Percentiles rank a stretch among this genome's conserved stretches.
phyloP scores from a whole-genome alignment of 1,140 invertebrate species.

The Augochlora pura region DNA sequence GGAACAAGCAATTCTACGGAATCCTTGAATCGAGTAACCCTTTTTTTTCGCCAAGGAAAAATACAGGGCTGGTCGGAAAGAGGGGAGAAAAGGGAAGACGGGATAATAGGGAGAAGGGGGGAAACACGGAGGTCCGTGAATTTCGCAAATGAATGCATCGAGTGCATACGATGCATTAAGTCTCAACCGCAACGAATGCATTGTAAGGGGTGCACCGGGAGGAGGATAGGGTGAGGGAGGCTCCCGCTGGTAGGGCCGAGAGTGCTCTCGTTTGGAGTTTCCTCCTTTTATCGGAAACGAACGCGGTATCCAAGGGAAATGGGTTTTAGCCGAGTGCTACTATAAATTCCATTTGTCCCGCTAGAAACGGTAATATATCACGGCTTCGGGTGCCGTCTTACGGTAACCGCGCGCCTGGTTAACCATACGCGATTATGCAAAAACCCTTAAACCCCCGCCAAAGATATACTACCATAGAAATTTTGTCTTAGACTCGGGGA shows the following conservation, averaged over 20 bases:
- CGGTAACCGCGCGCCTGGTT: conserved; percentile 20
- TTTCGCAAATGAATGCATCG: conserved; percentile 57
- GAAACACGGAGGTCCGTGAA: not conserved
- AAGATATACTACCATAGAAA: not conserved
- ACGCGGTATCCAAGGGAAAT: conserved; percentile 57
- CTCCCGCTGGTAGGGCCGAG: conserved; percentile 16
- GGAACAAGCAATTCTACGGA: not conserved
- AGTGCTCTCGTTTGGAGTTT: conserved; percentile 58
- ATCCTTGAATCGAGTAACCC: conserved; percentile 1
- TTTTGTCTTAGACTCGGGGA: not conserved
- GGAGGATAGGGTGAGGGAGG: not conserved
- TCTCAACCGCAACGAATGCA: conserved; percentile 58
- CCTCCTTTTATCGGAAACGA: conserved; percentile 63
- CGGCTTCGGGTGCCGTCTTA: conserved; percentile 18
- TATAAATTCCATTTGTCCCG: conserved; percentile 65
- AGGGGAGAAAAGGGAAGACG: too few species aligned
- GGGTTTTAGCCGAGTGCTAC: conserved; percentile 58
- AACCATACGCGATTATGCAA: conserved; percentile 44
- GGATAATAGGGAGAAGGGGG: not conserved
- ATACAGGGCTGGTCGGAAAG: not conserved
- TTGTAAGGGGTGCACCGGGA: conserved; percentile 46
- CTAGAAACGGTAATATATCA: conserved; percentile 42
- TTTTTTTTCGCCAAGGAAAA: not conserved
- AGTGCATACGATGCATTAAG: conserved; percentile 59
- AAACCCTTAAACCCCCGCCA: conserved; percentile 23